These are phyloP conservation scores for Microtus richardsoni DNA, from an alignment of 2,113 vertebrate genomes.

Conservation along the genomic window DNA sequence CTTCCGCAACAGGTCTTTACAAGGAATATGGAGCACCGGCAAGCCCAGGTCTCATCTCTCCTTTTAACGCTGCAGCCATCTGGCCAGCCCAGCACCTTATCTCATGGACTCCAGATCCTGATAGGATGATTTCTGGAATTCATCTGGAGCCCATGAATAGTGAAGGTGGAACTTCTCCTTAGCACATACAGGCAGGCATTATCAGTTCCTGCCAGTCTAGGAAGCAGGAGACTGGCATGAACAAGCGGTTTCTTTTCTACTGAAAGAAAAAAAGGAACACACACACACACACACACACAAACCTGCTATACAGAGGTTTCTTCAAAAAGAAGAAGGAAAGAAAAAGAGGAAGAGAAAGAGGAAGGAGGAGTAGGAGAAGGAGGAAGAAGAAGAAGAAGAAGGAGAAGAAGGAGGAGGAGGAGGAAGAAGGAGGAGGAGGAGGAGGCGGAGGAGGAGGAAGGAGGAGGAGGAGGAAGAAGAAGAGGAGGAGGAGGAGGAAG, in stretches of 20 bases:
- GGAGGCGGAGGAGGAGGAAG: too few relatives aligned
- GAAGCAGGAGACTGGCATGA: slow-evolving; percentile 65
- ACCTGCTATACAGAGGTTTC: background rate
- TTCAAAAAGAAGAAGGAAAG: background rate
- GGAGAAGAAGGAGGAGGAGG: background rate
- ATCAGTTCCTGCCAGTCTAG: slow-evolving; percentile 57
- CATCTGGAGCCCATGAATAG: background rate
- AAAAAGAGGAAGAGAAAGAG: fast-evolving
- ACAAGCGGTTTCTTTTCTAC: background rate
- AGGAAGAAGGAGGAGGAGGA: too few relatives aligned
- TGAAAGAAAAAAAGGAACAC: background rate
- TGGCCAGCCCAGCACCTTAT: background rate
- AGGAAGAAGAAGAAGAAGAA: background rate
- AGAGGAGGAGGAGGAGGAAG: background rate
- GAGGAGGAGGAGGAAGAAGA: too few relatives aligned
- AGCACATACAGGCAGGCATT: background rate
- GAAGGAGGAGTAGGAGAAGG: fast-evolving
- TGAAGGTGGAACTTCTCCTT: background rate
- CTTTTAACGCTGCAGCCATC: background rate
- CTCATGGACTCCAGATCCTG: background rate
- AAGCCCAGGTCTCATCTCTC: background rate
- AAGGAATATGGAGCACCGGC: background rate
- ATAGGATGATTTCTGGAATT: background rate
- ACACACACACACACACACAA: background rate
- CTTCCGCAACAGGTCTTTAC: background rate